These are phyloP conservation scores for Drosophila ustulata DNA, from an alignment of 2,888 invertebrate genomes.

Conservation along the genomic window DNA sequence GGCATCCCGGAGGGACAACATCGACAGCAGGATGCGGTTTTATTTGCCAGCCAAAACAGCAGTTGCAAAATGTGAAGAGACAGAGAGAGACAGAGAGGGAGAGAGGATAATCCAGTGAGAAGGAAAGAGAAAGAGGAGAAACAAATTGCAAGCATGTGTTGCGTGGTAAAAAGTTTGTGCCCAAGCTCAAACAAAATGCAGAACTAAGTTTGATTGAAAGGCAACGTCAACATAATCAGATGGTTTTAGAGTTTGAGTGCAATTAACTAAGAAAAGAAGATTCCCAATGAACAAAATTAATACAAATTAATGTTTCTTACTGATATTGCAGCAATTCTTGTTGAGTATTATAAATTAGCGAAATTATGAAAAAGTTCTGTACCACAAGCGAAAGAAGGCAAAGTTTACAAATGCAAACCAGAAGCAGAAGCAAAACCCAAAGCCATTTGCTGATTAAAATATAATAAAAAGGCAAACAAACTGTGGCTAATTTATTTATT, in stretches of 20 bases:
- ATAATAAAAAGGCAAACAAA: constrained; percentile 13
- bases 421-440: constrained; percentile 2
- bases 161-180: constrained; percentile 25
- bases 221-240: constrained; percentile 2
- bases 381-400: neutral
- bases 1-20: neutral
- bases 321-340: neutral
- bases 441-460: constrained; percentile 19
- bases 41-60: constrained; percentile 21
- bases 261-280: constrained; percentile 1
- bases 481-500: constrained; percentile 30
- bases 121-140: neutral
- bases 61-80: constrained; percentile 3
- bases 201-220: constrained; percentile 49
- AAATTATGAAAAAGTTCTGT: neutral
- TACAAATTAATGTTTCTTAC: neutral
- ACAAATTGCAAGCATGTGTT: constrained; percentile 32
- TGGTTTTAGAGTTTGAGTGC: constrained; percentile 16
- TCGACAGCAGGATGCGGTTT: constrained; percentile 27
- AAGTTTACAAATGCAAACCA: neutral
- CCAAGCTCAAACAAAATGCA: constrained; percentile 20
- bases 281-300: neutral
- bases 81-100: neutral
- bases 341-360: neutral
- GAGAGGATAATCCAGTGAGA: neutral